A percentile compares a stretch with the other conserved stretches of the same genome.
These are phyloP conservation scores for Cyprinus carpio DNA, from an alignment of 2,113 vertebrate genomes.

Conservation along the genomic window DNA sequence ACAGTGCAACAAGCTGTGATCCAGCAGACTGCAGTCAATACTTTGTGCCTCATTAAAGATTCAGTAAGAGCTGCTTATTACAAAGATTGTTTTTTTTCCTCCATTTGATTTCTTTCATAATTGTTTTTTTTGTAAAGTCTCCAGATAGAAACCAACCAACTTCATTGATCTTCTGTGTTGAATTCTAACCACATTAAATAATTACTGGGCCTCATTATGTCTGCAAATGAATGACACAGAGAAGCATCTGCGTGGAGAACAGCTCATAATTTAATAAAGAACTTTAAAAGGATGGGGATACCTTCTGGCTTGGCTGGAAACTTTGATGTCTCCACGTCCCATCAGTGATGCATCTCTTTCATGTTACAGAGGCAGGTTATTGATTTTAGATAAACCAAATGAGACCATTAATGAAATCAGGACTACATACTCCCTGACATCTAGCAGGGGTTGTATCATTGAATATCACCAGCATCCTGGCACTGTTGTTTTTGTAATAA, in stretches of 20 bases:
- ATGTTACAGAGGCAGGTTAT: constrained; percentile 60
- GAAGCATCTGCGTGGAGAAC: constrained; percentile 49
- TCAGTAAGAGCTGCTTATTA: neutral
- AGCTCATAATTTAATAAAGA: constrained; percentile 52
- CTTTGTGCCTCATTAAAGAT: neutral
- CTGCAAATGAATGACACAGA: constrained; percentile 58
- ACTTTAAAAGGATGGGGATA: constrained; percentile 56
- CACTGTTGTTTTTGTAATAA: constrained; percentile 9
- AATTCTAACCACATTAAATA: constrained; percentile 50
- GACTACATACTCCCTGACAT: constrained; percentile 32
- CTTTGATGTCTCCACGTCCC: constrained; percentile 61
- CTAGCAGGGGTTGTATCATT: constrained; percentile 24
- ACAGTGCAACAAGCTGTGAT: neutral
- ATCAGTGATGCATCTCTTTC: constrained; percentile 59
- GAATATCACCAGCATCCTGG: constrained; percentile 1
- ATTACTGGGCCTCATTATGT: constrained; percentile 55
- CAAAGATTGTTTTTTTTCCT: neutral
- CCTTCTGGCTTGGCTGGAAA: constrained; percentile 56
- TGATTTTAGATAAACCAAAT: constrained; percentile 50
- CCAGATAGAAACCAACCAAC: neutral
- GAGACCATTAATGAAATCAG: constrained; percentile 46
- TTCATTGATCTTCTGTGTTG: constrained; percentile 37
- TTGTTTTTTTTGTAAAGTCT: neutral
- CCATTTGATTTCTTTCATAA: neutral
- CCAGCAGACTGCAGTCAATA: neutral